These are phyloP conservation scores for Alexandromys fortis DNA, from an alignment of 2,113 vertebrate genomes.

Conservation along the genomic window DNA sequence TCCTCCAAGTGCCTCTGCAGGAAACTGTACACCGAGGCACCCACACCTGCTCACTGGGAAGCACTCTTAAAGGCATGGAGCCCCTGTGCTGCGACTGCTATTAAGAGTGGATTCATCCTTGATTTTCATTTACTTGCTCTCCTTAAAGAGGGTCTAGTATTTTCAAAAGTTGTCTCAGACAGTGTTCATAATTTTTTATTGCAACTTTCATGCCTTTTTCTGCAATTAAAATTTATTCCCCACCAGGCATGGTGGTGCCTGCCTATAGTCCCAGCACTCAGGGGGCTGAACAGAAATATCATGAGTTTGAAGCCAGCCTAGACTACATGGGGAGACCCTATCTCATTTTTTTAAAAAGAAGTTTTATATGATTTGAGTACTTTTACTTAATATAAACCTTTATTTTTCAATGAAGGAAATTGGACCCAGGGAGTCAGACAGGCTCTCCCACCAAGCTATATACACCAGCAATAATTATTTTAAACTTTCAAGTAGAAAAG, in stretches of 20 bases:
- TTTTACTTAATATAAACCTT: neutral
- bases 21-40: too few relatives aligned
- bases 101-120: neutral
- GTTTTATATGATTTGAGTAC: neutral
- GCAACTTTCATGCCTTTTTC: neutral
- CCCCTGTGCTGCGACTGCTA: neutral
- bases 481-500: neutral
- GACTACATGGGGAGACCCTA: neutral
- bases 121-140: neutral
- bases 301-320: neutral
- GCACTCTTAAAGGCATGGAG: neutral
- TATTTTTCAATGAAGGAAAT: neutral
- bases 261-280: neutral
- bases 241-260: neutral
- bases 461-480: neutral
- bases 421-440: neutral
- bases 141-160: constrained; percentile 10
- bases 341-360: neutral
- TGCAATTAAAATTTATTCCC: neutral
- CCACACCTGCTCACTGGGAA: neutral
- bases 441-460: neutral
- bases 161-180: neutral
- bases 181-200: neutral
- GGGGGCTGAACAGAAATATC: neutral
- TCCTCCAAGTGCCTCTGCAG: neutral